Evolutionary conservation across 1,140 invertebrate species (phyloP).

Genomic region (Pseudachorutes palmiensis): DNA sequence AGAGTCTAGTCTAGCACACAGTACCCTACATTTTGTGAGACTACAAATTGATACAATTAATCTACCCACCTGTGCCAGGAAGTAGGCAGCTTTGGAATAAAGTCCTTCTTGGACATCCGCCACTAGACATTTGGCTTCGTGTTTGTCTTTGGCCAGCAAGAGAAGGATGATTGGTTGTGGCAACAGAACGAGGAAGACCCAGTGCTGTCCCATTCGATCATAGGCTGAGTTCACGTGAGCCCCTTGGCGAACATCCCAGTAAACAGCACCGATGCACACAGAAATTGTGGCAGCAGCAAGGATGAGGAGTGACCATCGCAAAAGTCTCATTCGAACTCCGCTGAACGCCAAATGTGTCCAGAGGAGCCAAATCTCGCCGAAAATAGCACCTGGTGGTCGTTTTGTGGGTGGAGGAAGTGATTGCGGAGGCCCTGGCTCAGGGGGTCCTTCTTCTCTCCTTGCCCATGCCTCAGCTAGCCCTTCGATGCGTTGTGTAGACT

Average conservation of each 20-base stretch:
- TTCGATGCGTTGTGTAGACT: slow-evolving; percentile 81
- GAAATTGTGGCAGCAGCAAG: slow-evolving; percentile 70
- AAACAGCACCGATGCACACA: slow-evolving; percentile 73
- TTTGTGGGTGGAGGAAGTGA: slow-evolving; percentile 58
- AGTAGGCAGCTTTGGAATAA: slow-evolving; percentile 68
- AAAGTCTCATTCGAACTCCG: slow-evolving; percentile 75
- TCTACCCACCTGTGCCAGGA: slow-evolving; percentile 59
- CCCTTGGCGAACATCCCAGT: slow-evolving; percentile 70
- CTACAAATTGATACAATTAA: not conserved
- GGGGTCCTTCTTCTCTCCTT: slow-evolving; percentile 55
- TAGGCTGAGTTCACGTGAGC: not conserved
- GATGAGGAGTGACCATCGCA: slow-evolving; percentile 65
- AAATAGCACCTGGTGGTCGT: slow-evolving; percentile 47
- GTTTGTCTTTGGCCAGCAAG: slow-evolving; percentile 57
- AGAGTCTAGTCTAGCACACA: too few relatives aligned
- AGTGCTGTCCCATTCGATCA: slow-evolving; percentile 67
- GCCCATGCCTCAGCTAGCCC: slow-evolving; percentile 74
- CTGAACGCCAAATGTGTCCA: slow-evolving; percentile 54
- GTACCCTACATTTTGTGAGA: not conserved
- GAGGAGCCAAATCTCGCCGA: slow-evolving; percentile 59
- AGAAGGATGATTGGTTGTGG: slow-evolving; percentile 66
- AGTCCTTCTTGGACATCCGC: slow-evolving; percentile 69
- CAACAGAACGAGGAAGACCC: slow-evolving; percentile 64
- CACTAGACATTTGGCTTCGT: slow-evolving; percentile 59
- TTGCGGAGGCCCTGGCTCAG: slow-evolving; percentile 67